Conservation (phyloP, 2,113 vertebrate genomes). For the Ictalurus punctatus region DNA sequence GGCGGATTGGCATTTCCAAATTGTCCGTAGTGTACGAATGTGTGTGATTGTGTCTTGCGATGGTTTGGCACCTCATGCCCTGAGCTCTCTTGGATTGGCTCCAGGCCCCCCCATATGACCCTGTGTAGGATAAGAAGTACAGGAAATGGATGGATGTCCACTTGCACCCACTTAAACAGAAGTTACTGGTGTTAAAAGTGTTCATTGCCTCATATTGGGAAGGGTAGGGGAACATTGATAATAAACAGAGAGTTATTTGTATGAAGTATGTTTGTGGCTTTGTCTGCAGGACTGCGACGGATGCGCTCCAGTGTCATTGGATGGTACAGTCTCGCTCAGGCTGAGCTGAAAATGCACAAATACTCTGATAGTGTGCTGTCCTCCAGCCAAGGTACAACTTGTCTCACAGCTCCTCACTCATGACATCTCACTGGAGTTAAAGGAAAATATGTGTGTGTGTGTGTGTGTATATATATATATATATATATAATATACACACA, state of each 20-base stretch:
- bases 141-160: background rate
- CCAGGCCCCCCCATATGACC: too few relatives aligned
- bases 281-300: constrained; percentile 78
- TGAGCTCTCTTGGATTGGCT: too few relatives aligned
- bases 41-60: too few relatives aligned
- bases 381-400: constrained; percentile 80
- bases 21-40: too few relatives aligned
- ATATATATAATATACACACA: too few relatives aligned
- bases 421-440: background rate
- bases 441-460: background rate
- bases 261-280: background rate
- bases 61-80: too few relatives aligned
- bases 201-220: background rate
- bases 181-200: background rate
- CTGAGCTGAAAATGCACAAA: constrained; percentile 83
- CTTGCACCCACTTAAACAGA: background rate
- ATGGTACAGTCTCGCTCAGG: constrained; percentile 81
- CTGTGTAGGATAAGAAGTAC: too few relatives aligned
- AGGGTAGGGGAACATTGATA: background rate
- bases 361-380: constrained; percentile 74
- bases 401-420: background rate
- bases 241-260: background rate
- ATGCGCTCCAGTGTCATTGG: constrained; percentile 70
- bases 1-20: too few relatives aligned
- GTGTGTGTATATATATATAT: too few relatives aligned